These are phyloP conservation scores for Malurus alboscapulatus DNA, from an alignment of 2,113 vertebrate species.

Conservation along the genomic window DNA sequence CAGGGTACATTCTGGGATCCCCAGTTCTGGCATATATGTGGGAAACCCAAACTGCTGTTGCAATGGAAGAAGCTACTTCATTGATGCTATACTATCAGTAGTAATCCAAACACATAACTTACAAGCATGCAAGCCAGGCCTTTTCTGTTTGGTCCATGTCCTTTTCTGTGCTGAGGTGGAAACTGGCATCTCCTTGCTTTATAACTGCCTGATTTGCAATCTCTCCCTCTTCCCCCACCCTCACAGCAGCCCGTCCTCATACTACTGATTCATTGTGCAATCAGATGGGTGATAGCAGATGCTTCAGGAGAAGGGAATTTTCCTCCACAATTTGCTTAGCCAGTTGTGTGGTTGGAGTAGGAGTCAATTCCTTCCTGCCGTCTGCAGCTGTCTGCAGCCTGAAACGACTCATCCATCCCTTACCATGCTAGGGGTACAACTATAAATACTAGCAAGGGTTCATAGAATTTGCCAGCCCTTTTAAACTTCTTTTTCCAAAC, in stretches of 20 bases:
- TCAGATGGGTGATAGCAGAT: slow-evolving; percentile 64
- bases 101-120: background rate
- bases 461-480: background rate
- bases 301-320: slow-evolving; percentile 61
- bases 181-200: background rate
- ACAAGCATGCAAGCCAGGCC: background rate
- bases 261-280: slow-evolving; percentile 64
- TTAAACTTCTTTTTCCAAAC: background rate
- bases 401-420: slow-evolving; percentile 58
- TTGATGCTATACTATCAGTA: background rate
- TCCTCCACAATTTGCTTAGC: slow-evolving; percentile 65
- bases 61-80: background rate
- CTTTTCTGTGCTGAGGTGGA: background rate
- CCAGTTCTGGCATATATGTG: background rate
- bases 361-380: slow-evolving; percentile 66
- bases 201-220: background rate
- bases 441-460: slow-evolving; percentile 54
- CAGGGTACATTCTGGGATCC: background rate
- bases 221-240: slow-evolving; percentile 24
- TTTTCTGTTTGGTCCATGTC: background rate
- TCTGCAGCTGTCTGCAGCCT: slow-evolving; percentile 63
- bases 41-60: background rate
- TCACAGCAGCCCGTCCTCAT: slow-evolving; percentile 57
- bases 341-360: slow-evolving; percentile 66
- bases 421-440: slow-evolving; percentile 17